Base-by-base conservation (phyloP, 2,113 vertebrate species). In the Galeopterus variegatus region DNA sequence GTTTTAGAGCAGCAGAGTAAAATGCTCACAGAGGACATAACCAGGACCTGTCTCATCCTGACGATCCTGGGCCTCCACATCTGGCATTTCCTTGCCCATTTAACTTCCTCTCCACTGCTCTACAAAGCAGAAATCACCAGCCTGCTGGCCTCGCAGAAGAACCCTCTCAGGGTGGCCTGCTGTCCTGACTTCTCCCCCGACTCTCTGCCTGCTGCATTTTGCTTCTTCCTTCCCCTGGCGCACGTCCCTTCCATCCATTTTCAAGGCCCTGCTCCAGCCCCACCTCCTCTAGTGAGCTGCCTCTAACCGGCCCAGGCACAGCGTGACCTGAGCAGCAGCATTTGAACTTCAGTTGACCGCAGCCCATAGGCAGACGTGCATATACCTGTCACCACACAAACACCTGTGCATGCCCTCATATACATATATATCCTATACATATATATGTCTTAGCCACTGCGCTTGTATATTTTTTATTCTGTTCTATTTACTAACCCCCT, bases 331-430 rank as follows among this genome's bases (percentile, higher is more conserved):
- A 91, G 41, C 31, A 41, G 5, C 3, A 14, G 10, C 31, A 69
- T 81, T 87, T 14, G 65, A 80, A 11, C 60, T 67, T 9, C 28
- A 31, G 8, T 45, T 67, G 50, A 52, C 12, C 17, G 12, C 2
- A 33, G 4, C 13, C 41, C 23, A 8, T 0, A 18, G 21, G 56
- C 33, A 48, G 41, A 36, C 31, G 41, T 11, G 17, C 15, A 2
- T 2, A 10, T 7, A 8, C 45, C 36, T 26, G 14, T 23, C 1
- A n/a, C 12, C 13, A 1, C 9, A 13, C 7, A 50, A 11, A 3
- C 24, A 14, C 62, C 62, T 48, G 4, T 3, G 36, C 3, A 19
- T 26, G 45, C 54, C 19, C 36, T 41, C 41, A 41, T 41, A 41
- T 41, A 41, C 41, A 41, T 41, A 41, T 41, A 41, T 41, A 41